phyloP scores from a whole-genome alignment of 2,888 invertebrate genomes.

The Seladonia tumulorum region DNA sequence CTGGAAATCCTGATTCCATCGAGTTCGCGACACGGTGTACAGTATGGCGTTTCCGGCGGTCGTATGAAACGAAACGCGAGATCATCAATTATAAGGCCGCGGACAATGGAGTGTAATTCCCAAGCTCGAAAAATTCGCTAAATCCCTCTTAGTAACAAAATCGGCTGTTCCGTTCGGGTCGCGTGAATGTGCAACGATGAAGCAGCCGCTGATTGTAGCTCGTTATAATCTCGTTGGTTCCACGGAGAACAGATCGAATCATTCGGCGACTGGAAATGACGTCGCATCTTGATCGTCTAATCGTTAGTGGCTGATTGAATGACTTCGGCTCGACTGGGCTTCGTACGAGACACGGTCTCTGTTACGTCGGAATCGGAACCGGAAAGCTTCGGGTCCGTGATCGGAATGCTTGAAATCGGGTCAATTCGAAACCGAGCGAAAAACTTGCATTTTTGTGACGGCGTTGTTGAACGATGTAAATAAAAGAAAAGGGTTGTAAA shows the following conservation, averaged over 20 bases:
- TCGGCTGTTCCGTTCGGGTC: neutral
- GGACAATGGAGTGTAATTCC: conserved; percentile 7
- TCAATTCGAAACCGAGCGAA: neutral
- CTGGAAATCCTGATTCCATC: neutral
- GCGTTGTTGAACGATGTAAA: neutral
- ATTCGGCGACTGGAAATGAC: conserved; percentile 17
- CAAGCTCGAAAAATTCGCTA: neutral
- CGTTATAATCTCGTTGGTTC: conserved; percentile 21
- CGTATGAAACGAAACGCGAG: neutral
- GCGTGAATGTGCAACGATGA: conserved; percentile 22
- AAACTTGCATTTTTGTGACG: neutral
- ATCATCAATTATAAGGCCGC: neutral
- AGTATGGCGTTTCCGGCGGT: too few relatives aligned
- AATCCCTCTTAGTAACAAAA: conserved; percentile 11
- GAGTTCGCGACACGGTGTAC: neutral
- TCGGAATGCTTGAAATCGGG: neutral
- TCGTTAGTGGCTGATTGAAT: conserved; percentile 42
- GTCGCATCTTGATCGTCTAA: conserved; percentile 18
- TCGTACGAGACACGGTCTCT: neutral
- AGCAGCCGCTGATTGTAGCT: conserved; percentile 37
- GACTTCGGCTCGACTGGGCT: conserved; percentile 17
- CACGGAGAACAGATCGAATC: neutral
- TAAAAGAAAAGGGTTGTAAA: neutral
- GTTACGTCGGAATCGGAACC: neutral
- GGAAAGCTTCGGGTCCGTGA: neutral